Evolutionary conservation across 2,113 vertebrate genomes (phyloP).

Genomic region (Ginglymostoma cirratum): DNA sequence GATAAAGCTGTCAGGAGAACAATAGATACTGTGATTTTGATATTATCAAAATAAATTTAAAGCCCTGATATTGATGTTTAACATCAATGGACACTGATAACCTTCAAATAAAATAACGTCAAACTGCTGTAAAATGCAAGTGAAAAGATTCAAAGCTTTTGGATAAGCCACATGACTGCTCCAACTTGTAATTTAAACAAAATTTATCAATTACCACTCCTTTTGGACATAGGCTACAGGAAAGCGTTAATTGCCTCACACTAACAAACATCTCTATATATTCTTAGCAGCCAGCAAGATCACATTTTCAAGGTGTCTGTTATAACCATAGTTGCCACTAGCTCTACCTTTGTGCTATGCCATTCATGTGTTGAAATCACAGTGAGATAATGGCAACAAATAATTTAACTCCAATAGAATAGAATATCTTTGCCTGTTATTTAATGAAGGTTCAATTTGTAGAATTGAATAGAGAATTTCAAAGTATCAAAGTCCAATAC

Average conservation of each 20-base stretch:
- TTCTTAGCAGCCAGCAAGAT: neutral
- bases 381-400: neutral
- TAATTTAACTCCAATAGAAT: neutral
- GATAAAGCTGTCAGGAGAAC: neutral
- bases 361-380: neutral
- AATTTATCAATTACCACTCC: neutral
- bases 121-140: neutral
- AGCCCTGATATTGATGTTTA: neutral
- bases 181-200: neutral
- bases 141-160: neutral
- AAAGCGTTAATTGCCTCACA: neutral
- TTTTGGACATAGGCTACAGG: neutral
- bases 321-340: neutral
- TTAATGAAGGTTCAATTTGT: neutral
- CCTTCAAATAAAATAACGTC: neutral
- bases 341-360: neutral
- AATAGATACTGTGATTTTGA: neutral
- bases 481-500: neutral
- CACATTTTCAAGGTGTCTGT: neutral
- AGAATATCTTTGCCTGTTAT: neutral
- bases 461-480: neutral
- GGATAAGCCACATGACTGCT: neutral
- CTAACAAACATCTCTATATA: neutral
- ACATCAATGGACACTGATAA: neutral
- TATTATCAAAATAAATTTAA: neutral